A percentile compares a stretch with the other conserved stretches of the same genome.
phyloP scores from a whole-genome alignment of 2,797 vertebrate genomes.

The Pagetopsis macropterus region DNA sequence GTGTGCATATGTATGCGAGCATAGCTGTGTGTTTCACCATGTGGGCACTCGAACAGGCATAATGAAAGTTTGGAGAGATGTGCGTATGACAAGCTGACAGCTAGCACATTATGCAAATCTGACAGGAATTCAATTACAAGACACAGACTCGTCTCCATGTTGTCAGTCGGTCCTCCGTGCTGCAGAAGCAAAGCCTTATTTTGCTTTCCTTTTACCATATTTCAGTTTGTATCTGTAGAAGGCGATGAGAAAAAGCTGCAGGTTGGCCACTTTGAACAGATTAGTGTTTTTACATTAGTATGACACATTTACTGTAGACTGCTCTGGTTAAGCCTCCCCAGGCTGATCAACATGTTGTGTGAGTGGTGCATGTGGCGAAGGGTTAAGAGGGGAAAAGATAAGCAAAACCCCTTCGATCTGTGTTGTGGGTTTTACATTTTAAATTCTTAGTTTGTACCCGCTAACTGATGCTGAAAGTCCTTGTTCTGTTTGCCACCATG shows the following conservation, averaged over 20 bases:
- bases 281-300: constrained; percentile 26
- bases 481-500: constrained; percentile 5
- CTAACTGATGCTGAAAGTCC: constrained; percentile 3
- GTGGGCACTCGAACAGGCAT: constrained; percentile 58
- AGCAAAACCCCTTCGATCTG: constrained; percentile 22
- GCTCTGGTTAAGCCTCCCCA: constrained; percentile 22
- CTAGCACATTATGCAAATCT: constrained; percentile 62
- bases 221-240: constrained; percentile 29
- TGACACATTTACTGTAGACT: constrained; percentile 17
- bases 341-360: constrained; percentile 10
- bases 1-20: constrained; percentile 40
- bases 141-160: constrained; percentile 56
- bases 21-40: constrained; percentile 33
- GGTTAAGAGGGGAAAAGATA: constrained; percentile 13
- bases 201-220: constrained; percentile 37
- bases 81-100: constrained; percentile 66
- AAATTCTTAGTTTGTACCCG: constrained; percentile 39
- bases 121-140: constrained; percentile 69
- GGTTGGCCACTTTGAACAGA: constrained; percentile 36
- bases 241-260: constrained; percentile 1
- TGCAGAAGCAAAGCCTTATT: constrained; percentile 45
- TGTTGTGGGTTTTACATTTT: neutral
- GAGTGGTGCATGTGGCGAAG: neutral
- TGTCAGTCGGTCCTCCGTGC: constrained; percentile 43
- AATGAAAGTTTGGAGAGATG: constrained; percentile 66